Evolutionary conservation across 2,797 vertebrate species (phyloP).

Genomic region (Xyrichtys novacula): DNA sequence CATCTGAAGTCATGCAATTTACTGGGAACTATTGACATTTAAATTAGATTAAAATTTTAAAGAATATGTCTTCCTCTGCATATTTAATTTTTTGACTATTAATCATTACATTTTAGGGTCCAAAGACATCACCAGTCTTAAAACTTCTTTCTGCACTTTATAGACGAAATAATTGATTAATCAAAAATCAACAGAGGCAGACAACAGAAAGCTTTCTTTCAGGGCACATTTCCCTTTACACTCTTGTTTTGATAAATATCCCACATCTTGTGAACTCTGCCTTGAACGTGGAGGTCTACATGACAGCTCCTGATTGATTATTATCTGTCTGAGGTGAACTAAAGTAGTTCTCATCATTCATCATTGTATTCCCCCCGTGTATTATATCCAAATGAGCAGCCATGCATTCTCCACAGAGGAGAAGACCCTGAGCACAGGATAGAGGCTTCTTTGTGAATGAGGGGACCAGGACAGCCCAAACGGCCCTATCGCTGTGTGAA

Average conservation of each 20-base stretch:
- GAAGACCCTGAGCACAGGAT: constrained; percentile 33
- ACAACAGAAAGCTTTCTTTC: too few relatives aligned
- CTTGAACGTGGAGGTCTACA: not conserved
- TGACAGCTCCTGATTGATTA: not conserved
- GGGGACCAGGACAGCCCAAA: constrained; percentile 10
- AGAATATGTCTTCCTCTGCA: too few relatives aligned
- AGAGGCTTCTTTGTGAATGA: constrained; percentile 57
- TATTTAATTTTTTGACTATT: too few relatives aligned
- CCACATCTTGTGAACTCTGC: not conserved
- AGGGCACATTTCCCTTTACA: not conserved
- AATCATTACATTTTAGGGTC: too few relatives aligned
- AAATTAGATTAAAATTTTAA: too few relatives aligned
- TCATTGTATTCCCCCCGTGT: constrained; percentile 39
- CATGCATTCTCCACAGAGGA: constrained; percentile 47
- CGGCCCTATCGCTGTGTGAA: constrained; percentile 9
- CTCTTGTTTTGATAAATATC: not conserved
- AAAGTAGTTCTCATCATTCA: constrained; percentile 23
- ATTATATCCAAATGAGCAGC: constrained; percentile 63
- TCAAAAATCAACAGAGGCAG: too few relatives aligned
- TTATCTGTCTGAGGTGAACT: constrained; percentile 27
- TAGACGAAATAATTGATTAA: too few relatives aligned
- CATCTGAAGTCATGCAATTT: too few relatives aligned
- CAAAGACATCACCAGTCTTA: too few relatives aligned
- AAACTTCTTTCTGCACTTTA: too few relatives aligned
- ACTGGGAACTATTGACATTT: too few relatives aligned